A percentile compares a stretch with the other conserved stretches of the same genome.
phyloP scores from a whole-genome alignment of 2,797 vertebrate species.

The Petrocephalus schoutedeni region DNA sequence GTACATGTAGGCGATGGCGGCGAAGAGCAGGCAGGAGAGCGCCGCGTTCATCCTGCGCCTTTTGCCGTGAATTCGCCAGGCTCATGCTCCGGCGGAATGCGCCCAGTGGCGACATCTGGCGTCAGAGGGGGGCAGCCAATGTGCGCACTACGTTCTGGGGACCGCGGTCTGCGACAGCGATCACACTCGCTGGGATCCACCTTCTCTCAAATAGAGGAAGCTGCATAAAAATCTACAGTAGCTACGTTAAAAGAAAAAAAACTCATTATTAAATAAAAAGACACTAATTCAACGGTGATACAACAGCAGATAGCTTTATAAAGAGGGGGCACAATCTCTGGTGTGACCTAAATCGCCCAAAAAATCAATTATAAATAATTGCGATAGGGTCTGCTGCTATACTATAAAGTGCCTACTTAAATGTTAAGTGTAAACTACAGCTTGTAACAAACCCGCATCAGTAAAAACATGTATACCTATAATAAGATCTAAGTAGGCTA shows the following conservation, averaged over 20 bases:
- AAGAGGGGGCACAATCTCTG: not conserved
- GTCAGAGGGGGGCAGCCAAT: constrained; percentile 13
- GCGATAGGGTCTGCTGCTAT: not conserved
- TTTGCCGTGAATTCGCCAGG: constrained; percentile 36
- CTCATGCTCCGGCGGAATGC: not conserved
- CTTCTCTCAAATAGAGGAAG: not conserved
- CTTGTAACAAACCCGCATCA: not conserved
- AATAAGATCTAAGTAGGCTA: not conserved
- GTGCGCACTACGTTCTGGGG: not conserved
- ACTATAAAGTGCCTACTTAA: not conserved
- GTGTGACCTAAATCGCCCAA: not conserved
- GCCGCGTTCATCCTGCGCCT: constrained; percentile 12
- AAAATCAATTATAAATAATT: not conserved
- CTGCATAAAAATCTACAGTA: not conserved
- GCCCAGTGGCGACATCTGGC: not conserved
- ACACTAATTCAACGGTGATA: not conserved
- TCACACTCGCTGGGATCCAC: not conserved
- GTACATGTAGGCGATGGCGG: constrained; percentile 42
- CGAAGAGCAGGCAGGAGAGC: constrained; percentile 38
- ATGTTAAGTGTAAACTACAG: not conserved
- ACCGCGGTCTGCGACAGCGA: not conserved
- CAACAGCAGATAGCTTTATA: not conserved
- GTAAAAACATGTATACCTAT: not conserved
- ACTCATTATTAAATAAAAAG: not conserved
- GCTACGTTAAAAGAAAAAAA: not conserved